Base-by-base conservation (phyloP, 2,797 vertebrate genomes). In the Hydrolagus colliei region DNA sequence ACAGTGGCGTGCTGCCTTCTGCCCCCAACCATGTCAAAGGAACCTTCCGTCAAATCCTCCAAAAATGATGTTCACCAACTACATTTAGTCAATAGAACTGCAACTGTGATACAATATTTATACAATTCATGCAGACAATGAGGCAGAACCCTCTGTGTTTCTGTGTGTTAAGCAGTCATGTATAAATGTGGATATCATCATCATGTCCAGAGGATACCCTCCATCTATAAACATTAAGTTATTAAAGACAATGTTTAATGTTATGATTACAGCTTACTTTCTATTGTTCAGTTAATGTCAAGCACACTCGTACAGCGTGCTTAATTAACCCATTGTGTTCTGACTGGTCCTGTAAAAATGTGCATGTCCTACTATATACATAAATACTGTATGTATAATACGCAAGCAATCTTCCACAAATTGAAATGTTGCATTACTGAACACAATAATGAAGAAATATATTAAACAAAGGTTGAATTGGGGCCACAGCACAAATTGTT, bases 241-340 rank as follows among this genome's bases (percentile, higher is more conserved):
- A 52, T 52, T 52, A 52, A 52, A 52, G 6, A 52, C 41, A 52
- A 52, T 52, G 41, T 52, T 84, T 84, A 41, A 84, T 71, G 35
- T 67, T 59, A 52, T 84, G 20, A 68, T 68, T 84, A 68, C 65
- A 82, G 63, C 11, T 84, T 71, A 84, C 35, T 41, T 67, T 18
- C 41, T 16, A 32, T 68, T 67, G 78, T 61, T 67, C 65, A 3
- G 13, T 41, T 84, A 84, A 84, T 71, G 79, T 27, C 14, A 67
- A 84, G 11, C 3, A 2, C 32, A 20, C 9, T 13, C 9, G 27
- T 41, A 32, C 67, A 10, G 9, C 35, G 9, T 5, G 18, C 9
- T n/a, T 59, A 11, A 20, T 61, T 77, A 61, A 77, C 52, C 75
- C 41, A 61, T 77, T 68, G 41, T 27, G 32, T 71, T n/a, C 32